Percentiles rank a stretch among this genome's conserved stretches.
phyloP scores from a whole-genome alignment of 2,113 vertebrate genomes.

The Psettodes erumei region DNA sequence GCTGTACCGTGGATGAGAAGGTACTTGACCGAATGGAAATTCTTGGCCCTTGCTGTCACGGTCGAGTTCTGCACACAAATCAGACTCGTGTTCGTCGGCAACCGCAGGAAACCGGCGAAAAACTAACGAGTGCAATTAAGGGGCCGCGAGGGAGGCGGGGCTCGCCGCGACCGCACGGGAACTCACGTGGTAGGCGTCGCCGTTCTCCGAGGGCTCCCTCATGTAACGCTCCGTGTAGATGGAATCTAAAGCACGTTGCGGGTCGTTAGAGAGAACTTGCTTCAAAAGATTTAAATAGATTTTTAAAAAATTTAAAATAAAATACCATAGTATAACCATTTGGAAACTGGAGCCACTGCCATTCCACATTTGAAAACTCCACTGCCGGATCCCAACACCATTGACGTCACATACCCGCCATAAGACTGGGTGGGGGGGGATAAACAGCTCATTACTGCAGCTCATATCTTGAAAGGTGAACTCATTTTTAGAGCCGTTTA shows the following conservation, averaged over 20 bases:
- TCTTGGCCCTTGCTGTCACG: conserved; percentile 91
- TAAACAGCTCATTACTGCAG: conserved; percentile 21
- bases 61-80: conserved; percentile 89
- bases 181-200: conserved; percentile 86
- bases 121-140: too few species aligned
- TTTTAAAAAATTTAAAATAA: conserved; percentile 57
- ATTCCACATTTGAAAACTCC: conserved; percentile 96
- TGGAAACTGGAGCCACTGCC: conserved; percentile 94
- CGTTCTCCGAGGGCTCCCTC: conserved; percentile 87
- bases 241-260: conserved; percentile 77
- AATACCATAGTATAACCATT: conserved; percentile 97
- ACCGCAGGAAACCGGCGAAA: background rate
- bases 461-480: conserved; percentile 29
- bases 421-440: conserved; percentile 90
- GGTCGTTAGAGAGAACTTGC: too few species aligned
- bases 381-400: conserved; percentile 94
- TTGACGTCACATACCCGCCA: conserved; percentile 96
- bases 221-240: conserved; percentile 96
- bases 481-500: background rate
- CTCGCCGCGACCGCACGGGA: too few species aligned
- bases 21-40: conserved; percentile 93
- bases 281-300: background rate
- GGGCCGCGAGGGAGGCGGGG: too few species aligned
- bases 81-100: conserved; percentile 8
- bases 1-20: conserved; percentile 98